Base-by-base conservation (phyloP, 2,113 vertebrate genomes). In the Morone chrysops region DNA sequence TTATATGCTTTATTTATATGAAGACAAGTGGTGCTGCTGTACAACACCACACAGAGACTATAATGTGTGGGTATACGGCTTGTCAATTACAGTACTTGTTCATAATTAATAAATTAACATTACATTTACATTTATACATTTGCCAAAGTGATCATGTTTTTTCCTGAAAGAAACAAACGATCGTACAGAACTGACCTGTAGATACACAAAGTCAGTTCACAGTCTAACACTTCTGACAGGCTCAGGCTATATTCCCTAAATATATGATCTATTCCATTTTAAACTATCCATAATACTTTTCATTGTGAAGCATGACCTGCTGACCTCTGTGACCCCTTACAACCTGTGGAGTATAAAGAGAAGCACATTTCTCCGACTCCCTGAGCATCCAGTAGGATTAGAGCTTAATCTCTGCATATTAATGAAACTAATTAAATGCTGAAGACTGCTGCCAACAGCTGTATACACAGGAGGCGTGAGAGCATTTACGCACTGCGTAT, bases 381-480 rank as follows among this genome's bases (percentile, higher is more conserved):
- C 40, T 4, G 48, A 22, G 60, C 31, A 75, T 13, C 59, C 70
- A 48, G 43, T n/a, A 22, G 68, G 59, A 66, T 72, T 78, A 72
- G 43, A 31, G 77, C 67, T 56, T 53, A 72, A 63, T 59, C 59
- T 43, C 47, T 68, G 54, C 50, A 70, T 56, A 59, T 43, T 78
- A 81, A 80, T 77, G 59, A 77, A 65, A 75, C 69, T 73, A 81
- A 78, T 82, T 20, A 54, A 66, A 57, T 63, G 66, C 45, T 36
- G 14, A 62, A 38, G 4, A 51, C 68, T 43, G 51, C 53, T 50
- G 36, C 62, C 69, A 73, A 63, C 69, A 60, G 71, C 71, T 47
- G 63, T 54, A 66, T 16, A 53, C 73, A 53, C 59, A 75, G 13
- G 36, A 22, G 14, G 10, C 41, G 43, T 22, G 20, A 54, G 48